Percentiles rank a stretch among this genome's conserved stretches.
Evolutionary conservation across 2,888 invertebrate species (phyloP).

Genomic region (Muschampia plurimacula): DNA sequence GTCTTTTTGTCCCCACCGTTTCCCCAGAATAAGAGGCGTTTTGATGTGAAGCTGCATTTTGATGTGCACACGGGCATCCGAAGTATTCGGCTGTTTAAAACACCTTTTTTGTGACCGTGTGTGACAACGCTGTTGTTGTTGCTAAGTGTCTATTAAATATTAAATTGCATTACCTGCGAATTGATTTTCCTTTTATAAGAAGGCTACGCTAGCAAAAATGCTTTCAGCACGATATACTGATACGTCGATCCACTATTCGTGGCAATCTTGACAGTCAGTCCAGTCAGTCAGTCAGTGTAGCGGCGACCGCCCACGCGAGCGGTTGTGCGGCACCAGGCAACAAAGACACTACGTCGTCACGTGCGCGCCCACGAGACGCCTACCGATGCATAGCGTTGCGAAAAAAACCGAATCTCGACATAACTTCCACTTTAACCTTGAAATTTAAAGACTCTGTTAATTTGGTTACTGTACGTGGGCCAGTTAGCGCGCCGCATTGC

Average conservation of each 20-base stretch:
- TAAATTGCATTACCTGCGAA: background rate
- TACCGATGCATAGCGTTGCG: constrained; percentile 78
- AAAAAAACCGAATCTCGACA: constrained; percentile 79
- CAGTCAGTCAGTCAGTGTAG: constrained; percentile 59
- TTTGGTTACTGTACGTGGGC: constrained; percentile 74
- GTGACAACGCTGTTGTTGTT: constrained; percentile 27
- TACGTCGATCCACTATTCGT: background rate
- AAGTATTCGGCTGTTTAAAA: constrained; percentile 28
- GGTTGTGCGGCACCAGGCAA: constrained; percentile 67
- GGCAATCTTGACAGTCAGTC: background rate
- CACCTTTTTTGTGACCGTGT: constrained; percentile 15
- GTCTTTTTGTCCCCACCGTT: constrained; percentile 62
- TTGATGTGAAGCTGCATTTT: constrained; percentile 59
- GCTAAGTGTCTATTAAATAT: constrained; percentile 1
- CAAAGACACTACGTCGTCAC: constrained; percentile 69
- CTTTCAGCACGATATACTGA: background rate
- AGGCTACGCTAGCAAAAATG: background rate
- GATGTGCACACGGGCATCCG: constrained; percentile 46
- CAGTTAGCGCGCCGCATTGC: constrained; percentile 60
- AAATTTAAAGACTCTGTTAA: constrained; percentile 78
- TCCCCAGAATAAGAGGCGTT: constrained; percentile 61
- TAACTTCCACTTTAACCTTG: constrained; percentile 78
- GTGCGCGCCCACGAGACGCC: constrained; percentile 82
- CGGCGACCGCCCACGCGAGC: constrained; percentile 72
- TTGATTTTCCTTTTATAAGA: constrained; percentile 1